A percentile compares a stretch with the other conserved stretches of the same genome.
phyloP scores from a whole-genome alignment of 2,888 invertebrate species.

The Volucella zonaria region DNA sequence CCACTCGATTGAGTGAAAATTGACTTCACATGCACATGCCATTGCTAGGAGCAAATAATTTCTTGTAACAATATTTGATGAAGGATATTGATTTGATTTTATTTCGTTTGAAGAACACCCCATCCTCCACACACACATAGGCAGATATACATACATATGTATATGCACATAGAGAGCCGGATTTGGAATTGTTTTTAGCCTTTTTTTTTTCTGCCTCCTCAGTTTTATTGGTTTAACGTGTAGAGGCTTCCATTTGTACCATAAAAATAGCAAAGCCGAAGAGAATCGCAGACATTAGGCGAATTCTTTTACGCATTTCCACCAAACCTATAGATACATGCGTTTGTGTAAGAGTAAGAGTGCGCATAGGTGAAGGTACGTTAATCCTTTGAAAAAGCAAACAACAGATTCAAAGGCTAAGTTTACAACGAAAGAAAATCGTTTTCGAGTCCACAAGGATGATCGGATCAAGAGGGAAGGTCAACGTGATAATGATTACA shows the following conservation, averaged over 20 bases:
- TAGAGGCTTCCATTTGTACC: not conserved
- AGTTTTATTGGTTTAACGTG: not conserved
- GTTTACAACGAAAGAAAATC: not conserved
- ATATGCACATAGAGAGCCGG: not conserved
- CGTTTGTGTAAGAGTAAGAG: too few relatives aligned
- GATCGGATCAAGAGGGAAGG: too few relatives aligned
- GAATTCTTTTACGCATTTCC: too few relatives aligned
- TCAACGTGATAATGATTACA: too few relatives aligned
- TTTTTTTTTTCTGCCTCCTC: not conserved
- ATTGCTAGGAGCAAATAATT: constrained; percentile 53
- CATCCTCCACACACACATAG: too few relatives aligned
- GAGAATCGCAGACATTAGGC: too few relatives aligned
- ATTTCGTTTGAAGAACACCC: not conserved
- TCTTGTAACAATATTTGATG: constrained; percentile 61
- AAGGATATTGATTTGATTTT: constrained; percentile 71
- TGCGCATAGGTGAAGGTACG: not conserved
- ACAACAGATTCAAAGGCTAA: constrained; percentile 1
- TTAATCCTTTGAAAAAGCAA: constrained; percentile 6
- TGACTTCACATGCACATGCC: constrained; percentile 39
- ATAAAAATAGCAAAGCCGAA: not conserved
- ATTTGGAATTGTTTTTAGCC: constrained; percentile 2
- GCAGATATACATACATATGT: too few relatives aligned
- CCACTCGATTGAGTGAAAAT: constrained; percentile 68
- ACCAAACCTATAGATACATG: too few relatives aligned
- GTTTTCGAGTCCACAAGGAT: not conserved